Base-by-base conservation (phyloP, 2,113 vertebrate species). In the Myocastor coypus region DNA sequence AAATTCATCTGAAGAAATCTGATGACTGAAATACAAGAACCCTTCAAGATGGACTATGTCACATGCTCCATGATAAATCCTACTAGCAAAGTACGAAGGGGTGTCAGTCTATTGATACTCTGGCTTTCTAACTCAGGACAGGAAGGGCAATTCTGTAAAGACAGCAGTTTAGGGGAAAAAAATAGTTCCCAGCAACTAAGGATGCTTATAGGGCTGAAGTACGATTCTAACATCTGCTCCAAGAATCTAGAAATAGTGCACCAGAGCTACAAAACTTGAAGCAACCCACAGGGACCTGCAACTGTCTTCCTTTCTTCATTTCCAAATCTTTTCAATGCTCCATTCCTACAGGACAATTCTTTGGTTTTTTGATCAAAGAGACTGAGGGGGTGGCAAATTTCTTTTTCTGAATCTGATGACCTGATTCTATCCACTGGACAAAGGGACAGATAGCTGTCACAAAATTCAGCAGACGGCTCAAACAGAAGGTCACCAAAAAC, bases 401-500 rank as follows among this genome's bases (percentile, higher is more conserved):
- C 37, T 52, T 52, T 63, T 90, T 63, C 92, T 75, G 83, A 94
- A 50, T 68, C 63, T 40, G 73, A 69, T 55, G 26, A 17, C 22
- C 61, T 0, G 12, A 83, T 32, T 68, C 34, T 19, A 73, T 20
- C 50, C 22, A 11, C 20, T 34, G 37, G 9, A 28, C 40, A 89
- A 64, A 84, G 68, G 69, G 90, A 46, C 13, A 64, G 61, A 81
- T 32, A n/a, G 32, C 26, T 8, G 42, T 64, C 50, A 12, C 46
- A 42, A 92, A 92, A 92, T 13, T 77, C 3, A n/a, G 87, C 89
- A 75, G 42, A 55, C 16, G 78, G 83, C 57, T 0, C 0, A 30
- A 55, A 94, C 0, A 13, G 73, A 64, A 82, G 46, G 71, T 63
- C 91, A 95, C 88, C 46, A 9, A 66, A 78, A 97, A 80, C 91